Base-by-base conservation (phyloP, 1,140 invertebrate genomes). In the Venturia canescens region DNA sequence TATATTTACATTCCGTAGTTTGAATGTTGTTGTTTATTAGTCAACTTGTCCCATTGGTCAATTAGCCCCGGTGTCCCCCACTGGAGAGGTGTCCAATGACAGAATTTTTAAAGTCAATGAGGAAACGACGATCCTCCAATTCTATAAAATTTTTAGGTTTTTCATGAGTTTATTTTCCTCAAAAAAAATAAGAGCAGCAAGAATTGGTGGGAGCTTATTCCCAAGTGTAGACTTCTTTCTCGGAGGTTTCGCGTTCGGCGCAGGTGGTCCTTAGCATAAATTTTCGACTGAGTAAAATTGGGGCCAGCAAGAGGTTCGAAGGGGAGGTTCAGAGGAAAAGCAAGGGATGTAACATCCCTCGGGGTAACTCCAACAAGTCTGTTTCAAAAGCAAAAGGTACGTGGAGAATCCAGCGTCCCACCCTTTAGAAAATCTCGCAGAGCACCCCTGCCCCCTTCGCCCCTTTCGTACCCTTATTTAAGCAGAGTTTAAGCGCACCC, bases 401-500 rank as follows among this genome's bases (percentile, higher is more conserved):
- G 67, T 53, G 9, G 50, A 26, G 69, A 38, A 71, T 70, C 53
- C 21, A 48, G 44, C 78, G 66, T 82, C 27, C 16, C 29, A 31
- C 66, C 66, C 29, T 69, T 31, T 21, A 29, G 4, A 69, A 69
- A 69, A 69, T 27, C 66, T 69, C 29, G 6, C 66, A 69, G 16
- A 31, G 50, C 53, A 29, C 11, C 53, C 23, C 38, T 1, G 21
- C 31, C 53, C 53, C 23, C 34, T 60, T 60, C 18, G n/a, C 11
- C 75, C 31, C 75, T 34, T 18, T 13, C 72, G 2, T 57, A 11
- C 57, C 13, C 27, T 86, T 84, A 87, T 87, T 87, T 87, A 85
- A 87, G 84, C 81, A 79, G 80, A 87, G 84, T 87, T 87, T 87
- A 87, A 87, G 84, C 76, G 79, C 75, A 80, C 72, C 74, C 79